phyloP scores from a whole-genome alignment of 2,888 invertebrate genomes.

The Pollenia angustigena region DNA sequence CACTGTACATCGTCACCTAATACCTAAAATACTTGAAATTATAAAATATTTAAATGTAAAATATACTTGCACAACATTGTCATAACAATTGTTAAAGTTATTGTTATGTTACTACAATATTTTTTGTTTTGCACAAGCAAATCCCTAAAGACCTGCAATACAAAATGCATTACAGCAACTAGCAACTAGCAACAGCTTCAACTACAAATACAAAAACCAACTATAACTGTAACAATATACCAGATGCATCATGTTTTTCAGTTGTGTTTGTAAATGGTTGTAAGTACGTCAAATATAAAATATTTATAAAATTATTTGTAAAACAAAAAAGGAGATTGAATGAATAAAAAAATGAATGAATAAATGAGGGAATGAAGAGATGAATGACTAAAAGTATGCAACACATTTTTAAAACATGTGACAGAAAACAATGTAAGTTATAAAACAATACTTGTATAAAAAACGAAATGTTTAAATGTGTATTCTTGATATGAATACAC shows the following conservation, averaged over 20 bases:
- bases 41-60: background rate
- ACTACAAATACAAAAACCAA: background rate
- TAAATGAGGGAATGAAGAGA: constrained; percentile 14
- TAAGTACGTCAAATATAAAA: constrained; percentile 3
- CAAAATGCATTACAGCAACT: constrained; percentile 55
- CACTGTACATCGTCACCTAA: background rate
- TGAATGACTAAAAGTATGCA: constrained; percentile 24
- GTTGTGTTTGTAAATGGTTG: background rate
- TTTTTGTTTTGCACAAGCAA: constrained; percentile 18
- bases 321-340: background rate
- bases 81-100: constrained; percentile 46
- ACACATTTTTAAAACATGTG: constrained; percentile 67
- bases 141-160: constrained; percentile 55
- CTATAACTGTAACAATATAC: constrained; percentile 10
- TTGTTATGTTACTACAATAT: constrained; percentile 25
- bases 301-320: constrained; percentile 25
- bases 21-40: constrained; percentile 22
- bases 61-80: background rate
- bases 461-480: background rate
- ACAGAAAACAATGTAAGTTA: constrained; percentile 52
- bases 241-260: constrained; percentile 24
- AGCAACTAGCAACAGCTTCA: constrained; percentile 30
- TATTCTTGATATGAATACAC: constrained; percentile 16
- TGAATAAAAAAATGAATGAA: background rate
- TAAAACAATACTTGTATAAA: constrained; percentile 23